Evolutionary conservation across 2,888 invertebrate genomes (phyloP), one percentile per base, ranked within the genome.

Genomic region (Leucophenga maculata): DNA sequence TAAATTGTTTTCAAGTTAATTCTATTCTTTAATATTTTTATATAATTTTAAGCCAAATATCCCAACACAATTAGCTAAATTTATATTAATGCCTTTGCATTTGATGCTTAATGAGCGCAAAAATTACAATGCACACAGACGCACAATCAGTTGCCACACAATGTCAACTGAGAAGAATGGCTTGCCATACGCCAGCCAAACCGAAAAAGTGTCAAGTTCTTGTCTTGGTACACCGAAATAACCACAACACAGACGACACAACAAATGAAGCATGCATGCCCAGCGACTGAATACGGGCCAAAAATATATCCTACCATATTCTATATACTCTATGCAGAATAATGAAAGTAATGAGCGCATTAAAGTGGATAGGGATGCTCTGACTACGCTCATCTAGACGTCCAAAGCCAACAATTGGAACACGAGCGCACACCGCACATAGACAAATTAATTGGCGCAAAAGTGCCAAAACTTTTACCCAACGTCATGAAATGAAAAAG

Each of bases 361-460:
- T 18, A 18, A 18, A 54, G 18, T 8, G 8, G 39, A 6, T 39
- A 39, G 39, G 11, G 11, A 6, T 39, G 11, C 39, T 39, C 39
- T 6, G 8, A 39, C 39, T 39, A 39, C 11, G 8, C 39, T 11
- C 39, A 26, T 26, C 26, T 26, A 26, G 26, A 3, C 26, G 26
- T 26, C 26, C 26, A 26, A 22, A 55, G 9, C 59, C 9, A 60
- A 60, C 39, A 60, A 18, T 9, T 60, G 60, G 22, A 55, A 14
- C 20, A 55, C n/a, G 59, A 26, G 32, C 16, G 11, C 26, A 26
- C 20, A 18, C 18, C 20, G 46, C 52, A 46, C 59, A 57, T 48
- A 60, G 31, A 68, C 67, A 59, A 68, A 68, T 68, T 68, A 68
- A 68, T 68, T 68, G 67, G 60, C 32, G 48, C 67, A 59, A 64